phyloP scores from a whole-genome alignment of 1,140 invertebrate genomes.

The Drosophila orosa region DNA sequence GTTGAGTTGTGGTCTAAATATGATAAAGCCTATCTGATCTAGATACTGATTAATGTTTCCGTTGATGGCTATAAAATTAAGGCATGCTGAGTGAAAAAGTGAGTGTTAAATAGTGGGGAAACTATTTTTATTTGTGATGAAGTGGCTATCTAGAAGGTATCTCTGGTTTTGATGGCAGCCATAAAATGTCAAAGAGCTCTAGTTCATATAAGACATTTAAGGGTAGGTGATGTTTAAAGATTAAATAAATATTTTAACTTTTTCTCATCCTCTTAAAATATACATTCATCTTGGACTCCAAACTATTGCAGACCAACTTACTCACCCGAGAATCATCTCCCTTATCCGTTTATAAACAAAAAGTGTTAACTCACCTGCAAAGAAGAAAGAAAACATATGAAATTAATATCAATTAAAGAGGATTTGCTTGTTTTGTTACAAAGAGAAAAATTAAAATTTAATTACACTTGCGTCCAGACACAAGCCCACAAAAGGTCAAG shows the following conservation, averaged over 20 bases:
- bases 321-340: constrained; percentile 21
- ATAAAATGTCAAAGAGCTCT: background rate
- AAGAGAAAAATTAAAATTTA: constrained; percentile 72
- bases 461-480: constrained; percentile 54
- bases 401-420: constrained; percentile 75
- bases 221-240: too few relatives aligned
- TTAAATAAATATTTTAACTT: background rate
- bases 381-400: constrained; percentile 43
- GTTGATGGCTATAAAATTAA: background rate
- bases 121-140: background rate
- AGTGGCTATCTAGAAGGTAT: background rate
- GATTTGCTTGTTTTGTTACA: constrained; percentile 46
- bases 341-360: constrained; percentile 8
- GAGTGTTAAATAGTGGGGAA: background rate
- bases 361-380: constrained; percentile 59
- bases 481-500: constrained; percentile 52
- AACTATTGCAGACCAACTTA: background rate
- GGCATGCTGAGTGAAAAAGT: background rate
- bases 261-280: too few relatives aligned
- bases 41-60: constrained; percentile 12
- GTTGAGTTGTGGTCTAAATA: constrained; percentile 2
- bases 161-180: too few relatives aligned
- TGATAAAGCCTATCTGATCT: constrained; percentile 15
- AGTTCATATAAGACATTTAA: too few relatives aligned
- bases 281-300: background rate